Conservation (phyloP, 1,140 invertebrate species). For the Lasioglossum albipes region DNA sequence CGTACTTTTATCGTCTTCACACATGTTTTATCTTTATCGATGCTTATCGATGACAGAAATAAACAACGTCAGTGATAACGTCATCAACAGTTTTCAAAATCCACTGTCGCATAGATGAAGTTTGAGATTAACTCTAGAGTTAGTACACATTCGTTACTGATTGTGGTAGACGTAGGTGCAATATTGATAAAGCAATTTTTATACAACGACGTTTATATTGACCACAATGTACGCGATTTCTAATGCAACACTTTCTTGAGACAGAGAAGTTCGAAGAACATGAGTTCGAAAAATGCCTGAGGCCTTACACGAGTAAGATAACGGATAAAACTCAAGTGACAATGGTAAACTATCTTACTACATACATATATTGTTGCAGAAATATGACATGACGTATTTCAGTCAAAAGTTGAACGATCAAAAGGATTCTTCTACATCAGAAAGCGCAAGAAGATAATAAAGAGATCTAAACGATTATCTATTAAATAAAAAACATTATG, state of each 20-base stretch:
- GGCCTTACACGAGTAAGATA: not conserved
- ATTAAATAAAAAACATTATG: too few relatives aligned
- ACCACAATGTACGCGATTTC: not conserved
- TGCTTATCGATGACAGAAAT: slow-evolving; percentile 21
- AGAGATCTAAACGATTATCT: too few relatives aligned
- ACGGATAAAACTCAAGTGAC: not conserved
- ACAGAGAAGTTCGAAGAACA: not conserved
- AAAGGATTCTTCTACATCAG: not conserved
- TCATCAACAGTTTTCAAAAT: not conserved
- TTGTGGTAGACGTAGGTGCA: not conserved
- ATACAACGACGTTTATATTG: not conserved
- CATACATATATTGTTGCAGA: not conserved
- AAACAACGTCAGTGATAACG: not conserved
- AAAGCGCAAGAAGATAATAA: too few relatives aligned
- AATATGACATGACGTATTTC: not conserved
- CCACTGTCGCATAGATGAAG: not conserved
- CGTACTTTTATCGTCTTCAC: slow-evolving; percentile 27
- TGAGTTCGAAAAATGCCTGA: not conserved
- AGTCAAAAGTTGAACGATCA: not conserved
- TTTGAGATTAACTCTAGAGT: not conserved
- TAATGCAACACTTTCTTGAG: not conserved
- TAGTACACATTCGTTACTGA: not conserved
- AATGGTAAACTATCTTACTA: not conserved
- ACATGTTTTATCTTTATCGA: not conserved
- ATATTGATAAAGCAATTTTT: slow-evolving; percentile 17